Base-by-base conservation (phyloP, 2,797 vertebrate species). In the Hapalemur alaotrensis region DNA sequence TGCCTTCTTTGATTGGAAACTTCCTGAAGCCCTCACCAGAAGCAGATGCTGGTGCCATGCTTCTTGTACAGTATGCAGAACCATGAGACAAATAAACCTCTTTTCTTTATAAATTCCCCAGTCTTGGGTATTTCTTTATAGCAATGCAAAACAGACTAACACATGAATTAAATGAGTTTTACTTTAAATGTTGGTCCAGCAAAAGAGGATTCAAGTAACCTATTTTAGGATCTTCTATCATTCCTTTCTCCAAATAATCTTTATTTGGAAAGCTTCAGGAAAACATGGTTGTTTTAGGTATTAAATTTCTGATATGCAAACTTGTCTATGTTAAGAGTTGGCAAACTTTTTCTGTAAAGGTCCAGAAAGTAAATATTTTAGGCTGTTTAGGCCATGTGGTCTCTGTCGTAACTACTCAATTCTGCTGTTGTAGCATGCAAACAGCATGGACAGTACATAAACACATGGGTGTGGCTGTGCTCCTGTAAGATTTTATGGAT, bases 241-340 rank as follows among this genome's bases (percentile, higher is more conserved):
- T 54, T 78, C 17, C 12, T 89, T 94, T 30, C 70, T 80, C 61
- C 30, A 80, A 76, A 86, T 43, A 63, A 65, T 91, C 38, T 72
- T 84, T 67, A 89, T 54, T 57, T 57, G 57, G 65, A 92, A 86
- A 75, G 3, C 48, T 83, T 90, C 69, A 92, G 22, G 20, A 72
- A 67, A 65, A 50, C 2, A 0, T 48, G 88, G 38, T 54, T 87
- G 35, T 23, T 85, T 50, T 65, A 90, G 48, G n/a, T 72, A 4
- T 70, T 76, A 85, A 41, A 81, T 41, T 91, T 89, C 83, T 94
- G 46, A 86, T 15, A 54, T 38, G 32, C 41, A 92, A 89, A 85
- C 2, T 20, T 46, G 3, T 63, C 41, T 59, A 25, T 84, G 48
- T 73, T 79, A 73, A 18, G 15, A 25, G 9, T 57, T 46, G 57